Conservation (phyloP, 2,888 invertebrate genomes). For the Oscheius onirici region DNA sequence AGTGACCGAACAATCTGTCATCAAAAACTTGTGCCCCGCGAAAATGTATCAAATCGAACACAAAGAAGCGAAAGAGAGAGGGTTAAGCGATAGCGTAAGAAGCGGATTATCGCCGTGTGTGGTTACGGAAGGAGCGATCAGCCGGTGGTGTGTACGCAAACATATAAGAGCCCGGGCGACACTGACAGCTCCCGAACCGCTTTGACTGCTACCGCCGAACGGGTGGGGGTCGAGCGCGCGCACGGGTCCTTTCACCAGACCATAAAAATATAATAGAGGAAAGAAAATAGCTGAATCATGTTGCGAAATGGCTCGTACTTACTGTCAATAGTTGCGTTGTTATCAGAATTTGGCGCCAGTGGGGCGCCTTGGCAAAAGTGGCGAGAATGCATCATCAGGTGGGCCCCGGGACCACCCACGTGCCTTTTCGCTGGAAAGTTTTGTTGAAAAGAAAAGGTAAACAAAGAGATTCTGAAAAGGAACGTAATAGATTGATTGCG, state of each 20-base stretch:
- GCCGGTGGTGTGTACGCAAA: slow-evolving; percentile 28
- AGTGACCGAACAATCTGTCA: too few relatives aligned
- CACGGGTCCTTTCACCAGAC: background rate
- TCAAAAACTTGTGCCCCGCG: too few relatives aligned
- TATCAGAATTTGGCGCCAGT: slow-evolving; percentile 16
- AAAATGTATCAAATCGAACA: too few relatives aligned
- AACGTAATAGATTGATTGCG: background rate
- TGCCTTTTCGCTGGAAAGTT: background rate
- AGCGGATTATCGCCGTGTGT: slow-evolving; percentile 27
- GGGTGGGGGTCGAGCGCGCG: background rate
- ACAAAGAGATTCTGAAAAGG: background rate
- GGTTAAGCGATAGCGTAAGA: slow-evolving; percentile 22
- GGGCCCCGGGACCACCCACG: slow-evolving; percentile 24
- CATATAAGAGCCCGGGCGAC: slow-evolving; percentile 26
- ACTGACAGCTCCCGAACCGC: slow-evolving; percentile 32
- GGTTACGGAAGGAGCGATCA: slow-evolving; percentile 30
- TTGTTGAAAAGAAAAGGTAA: background rate
- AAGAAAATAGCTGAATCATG: slow-evolving; percentile 19
- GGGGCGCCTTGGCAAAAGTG: slow-evolving; percentile 4
- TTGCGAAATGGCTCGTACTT: background rate
- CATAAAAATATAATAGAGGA: background rate
- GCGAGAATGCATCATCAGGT: background rate
- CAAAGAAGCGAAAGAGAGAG: background rate
- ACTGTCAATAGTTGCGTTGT: background rate
- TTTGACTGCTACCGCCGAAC: slow-evolving; percentile 21